A percentile compares a stretch with the other conserved stretches of the same genome.
Evolutionary conservation across 2,888 invertebrate species (phyloP).

Genomic region (Drosophila gaucha): DNA sequence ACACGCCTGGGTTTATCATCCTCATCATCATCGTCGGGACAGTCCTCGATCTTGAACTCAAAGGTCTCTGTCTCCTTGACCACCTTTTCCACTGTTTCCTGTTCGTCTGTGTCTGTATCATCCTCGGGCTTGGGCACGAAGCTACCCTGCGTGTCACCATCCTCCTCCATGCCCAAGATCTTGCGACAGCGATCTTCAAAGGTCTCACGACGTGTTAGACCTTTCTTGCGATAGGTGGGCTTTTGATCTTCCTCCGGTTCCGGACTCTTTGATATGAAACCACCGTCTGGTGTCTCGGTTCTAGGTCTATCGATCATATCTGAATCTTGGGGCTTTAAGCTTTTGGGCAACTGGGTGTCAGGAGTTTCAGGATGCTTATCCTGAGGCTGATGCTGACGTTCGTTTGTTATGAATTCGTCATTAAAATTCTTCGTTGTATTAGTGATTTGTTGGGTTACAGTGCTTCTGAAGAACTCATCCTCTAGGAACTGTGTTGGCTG

Average conservation of each 20-base stretch:
- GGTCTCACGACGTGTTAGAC: conserved; percentile 88
- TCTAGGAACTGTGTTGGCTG: conserved; percentile 36
- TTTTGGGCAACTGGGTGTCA: not conserved
- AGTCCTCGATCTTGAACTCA: conserved; percentile 82
- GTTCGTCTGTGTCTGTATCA: conserved; percentile 34
- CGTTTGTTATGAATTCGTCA: conserved; percentile 70
- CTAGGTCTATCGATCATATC: conserved; percentile 32
- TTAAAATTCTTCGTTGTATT: conserved; percentile 58
- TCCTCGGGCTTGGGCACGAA: conserved; percentile 48
- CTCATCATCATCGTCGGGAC: conserved; percentile 80
- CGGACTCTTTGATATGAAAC: conserved; percentile 67
- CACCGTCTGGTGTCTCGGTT: conserved; percentile 73
- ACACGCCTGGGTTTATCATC: conserved; percentile 49
- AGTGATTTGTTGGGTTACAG: conserved; percentile 40
- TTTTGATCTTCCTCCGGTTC: conserved; percentile 56
- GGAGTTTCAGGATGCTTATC: not conserved
- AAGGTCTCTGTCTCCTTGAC: conserved; percentile 56
- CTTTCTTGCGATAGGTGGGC: conserved; percentile 86
- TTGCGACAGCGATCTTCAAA: conserved; percentile 90
- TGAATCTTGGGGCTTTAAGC: conserved; percentile 6
- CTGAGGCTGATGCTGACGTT: conserved; percentile 39
- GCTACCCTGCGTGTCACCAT: conserved; percentile 80
- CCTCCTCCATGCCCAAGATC: conserved; percentile 87
- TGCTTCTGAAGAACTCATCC: conserved; percentile 56
- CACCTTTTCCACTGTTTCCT: conserved; percentile 17